Conservation (phyloP, 2,797 vertebrate species). For the Notamacropus eugenii region DNA sequence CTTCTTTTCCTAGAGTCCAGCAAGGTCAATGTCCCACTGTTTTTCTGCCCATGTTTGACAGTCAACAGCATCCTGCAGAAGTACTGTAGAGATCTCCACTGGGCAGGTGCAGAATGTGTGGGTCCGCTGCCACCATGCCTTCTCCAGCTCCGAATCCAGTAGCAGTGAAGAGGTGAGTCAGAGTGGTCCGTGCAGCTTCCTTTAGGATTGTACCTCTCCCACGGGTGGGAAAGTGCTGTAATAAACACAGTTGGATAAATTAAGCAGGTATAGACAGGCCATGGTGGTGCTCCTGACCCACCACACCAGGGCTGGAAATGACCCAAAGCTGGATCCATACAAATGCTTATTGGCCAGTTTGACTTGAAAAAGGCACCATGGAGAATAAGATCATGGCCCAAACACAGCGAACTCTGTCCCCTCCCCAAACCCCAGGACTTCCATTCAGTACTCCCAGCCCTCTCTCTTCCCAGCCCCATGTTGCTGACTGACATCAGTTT, state of each 20-base stretch:
- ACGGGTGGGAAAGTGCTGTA: background rate
- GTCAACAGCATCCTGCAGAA: slow-evolving; percentile 78
- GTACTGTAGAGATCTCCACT: slow-evolving; percentile 63
- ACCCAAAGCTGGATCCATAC: too few species aligned
- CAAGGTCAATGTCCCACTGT: background rate
- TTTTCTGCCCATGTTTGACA: slow-evolving; percentile 49
- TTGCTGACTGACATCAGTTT: background rate
- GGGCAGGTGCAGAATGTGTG: slow-evolving; percentile 47
- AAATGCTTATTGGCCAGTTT: background rate
- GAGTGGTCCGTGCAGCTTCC: background rate
- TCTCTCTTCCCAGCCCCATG: background rate
- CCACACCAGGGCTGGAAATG: background rate
- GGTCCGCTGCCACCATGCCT: slow-evolving; percentile 69
- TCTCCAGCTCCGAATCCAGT: slow-evolving; percentile 75
- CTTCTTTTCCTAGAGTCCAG: background rate
- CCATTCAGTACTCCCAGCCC: background rate
- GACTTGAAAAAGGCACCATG: background rate
- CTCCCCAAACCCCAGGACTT: background rate
- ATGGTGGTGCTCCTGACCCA: background rate
- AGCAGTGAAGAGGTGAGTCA: slow-evolving; percentile 84
- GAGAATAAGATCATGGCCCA: background rate
- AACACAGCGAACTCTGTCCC: background rate
- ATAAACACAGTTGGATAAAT: background rate
- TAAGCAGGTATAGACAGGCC: background rate
- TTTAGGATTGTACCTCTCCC: background rate